Base-by-base conservation (phyloP, 2,113 vertebrate species). In the Coptodon rendalli region DNA sequence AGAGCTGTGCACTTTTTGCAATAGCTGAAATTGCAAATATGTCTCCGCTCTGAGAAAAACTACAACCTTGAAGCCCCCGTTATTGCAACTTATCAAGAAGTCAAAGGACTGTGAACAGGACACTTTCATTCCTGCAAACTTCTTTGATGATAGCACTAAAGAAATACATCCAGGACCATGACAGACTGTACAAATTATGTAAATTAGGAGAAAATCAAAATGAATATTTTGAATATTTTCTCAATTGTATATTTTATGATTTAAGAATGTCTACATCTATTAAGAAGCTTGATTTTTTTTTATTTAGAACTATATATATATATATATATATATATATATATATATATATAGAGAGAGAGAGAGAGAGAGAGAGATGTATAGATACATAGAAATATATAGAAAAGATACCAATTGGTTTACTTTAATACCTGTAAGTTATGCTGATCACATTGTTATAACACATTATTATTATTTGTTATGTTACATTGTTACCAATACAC, bases 11-110 rank as follows among this genome's bases (percentile, higher is more conserved):
- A 45, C 9, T 2, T 76, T 48, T 76, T 11, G 24, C 22, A 29
- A 19, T 29, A 48, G 71, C 43, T 4, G 1, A 76, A 50, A 78
- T 12, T 78, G 27, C 10, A 24, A 50, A 29, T 29, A 76, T 29
- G 45, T 19, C 45, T 50, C 4, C 6, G 12, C 14, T 11, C 27
- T 27, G 2, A 76, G 43, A 17, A 78, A 78, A 31, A n/a, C 27
- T 78, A 50, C 45, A 50, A 29, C 9, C 9, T 19, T 19, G 9
- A 78, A 2, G 6, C 16, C 27, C 2, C 3, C 6, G 1, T 19
- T 78, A 50, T 48, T 50, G 43, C 9, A 78, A n/a, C 6, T 31
- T 78, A 29, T 48, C 14, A 78, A 78, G 71, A 78, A 50, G 71
- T 78, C 4, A 78, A 19, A 78, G 16, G 24, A 50, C 27, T 31